phyloP scores from a whole-genome alignment of 2,888 invertebrate species.

The Heliconius aoede region DNA sequence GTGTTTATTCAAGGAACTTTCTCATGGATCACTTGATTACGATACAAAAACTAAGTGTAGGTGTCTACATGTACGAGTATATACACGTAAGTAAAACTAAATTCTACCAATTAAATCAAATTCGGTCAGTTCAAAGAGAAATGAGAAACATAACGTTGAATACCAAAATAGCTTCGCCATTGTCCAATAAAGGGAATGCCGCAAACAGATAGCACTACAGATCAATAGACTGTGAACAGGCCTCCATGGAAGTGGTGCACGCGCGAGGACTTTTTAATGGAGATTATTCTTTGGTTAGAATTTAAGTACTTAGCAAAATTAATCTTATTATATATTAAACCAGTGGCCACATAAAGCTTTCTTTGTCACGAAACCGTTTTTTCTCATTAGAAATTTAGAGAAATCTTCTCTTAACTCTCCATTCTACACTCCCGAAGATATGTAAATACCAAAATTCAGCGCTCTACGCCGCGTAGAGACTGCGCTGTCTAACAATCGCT shows the following conservation, averaged over 20 bases:
- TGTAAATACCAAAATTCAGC: no score
- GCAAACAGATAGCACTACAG: slow-evolving; percentile 33
- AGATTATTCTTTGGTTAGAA: slow-evolving; percentile 1
- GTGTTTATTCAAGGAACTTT: no score
- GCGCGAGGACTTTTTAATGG: neutral
- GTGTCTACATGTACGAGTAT: neutral
- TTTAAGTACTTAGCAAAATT: neutral
- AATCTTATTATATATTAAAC: neutral
- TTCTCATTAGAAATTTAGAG: neutral
- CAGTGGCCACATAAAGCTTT: neutral
- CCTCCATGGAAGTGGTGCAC: slow-evolving; percentile 13
- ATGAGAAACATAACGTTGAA: slow-evolving; percentile 31
- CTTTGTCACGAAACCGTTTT: neutral
- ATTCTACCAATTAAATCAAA: slow-evolving; percentile 28
- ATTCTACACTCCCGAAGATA: no score
- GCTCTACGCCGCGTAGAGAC: no score
- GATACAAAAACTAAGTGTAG: no score
- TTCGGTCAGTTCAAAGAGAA: slow-evolving; percentile 26
- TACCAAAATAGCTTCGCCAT: slow-evolving; percentile 36
- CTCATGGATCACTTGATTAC: no score
- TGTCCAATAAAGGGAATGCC: slow-evolving; percentile 37
- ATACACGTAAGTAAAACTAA: neutral
- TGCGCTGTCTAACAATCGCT: no score
- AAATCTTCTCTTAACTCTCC: no score
- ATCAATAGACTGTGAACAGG: slow-evolving; percentile 29